Evolutionary conservation across 2,113 vertebrate genomes (phyloP).

Genomic region (human): DNA sequence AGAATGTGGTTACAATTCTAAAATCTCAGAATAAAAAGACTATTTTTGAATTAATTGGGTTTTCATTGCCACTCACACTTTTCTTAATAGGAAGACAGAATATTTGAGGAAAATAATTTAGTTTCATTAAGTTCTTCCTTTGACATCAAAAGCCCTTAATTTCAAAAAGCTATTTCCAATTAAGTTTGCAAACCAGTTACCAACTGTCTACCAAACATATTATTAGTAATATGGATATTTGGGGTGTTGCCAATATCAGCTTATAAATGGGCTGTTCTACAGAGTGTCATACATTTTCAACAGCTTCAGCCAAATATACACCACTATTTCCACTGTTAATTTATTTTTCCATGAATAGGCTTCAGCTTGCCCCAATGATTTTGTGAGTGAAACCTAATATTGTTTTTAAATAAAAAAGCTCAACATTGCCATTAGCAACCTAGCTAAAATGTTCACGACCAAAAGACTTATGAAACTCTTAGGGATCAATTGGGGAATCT

Average conservation of each 20-base stretch:
- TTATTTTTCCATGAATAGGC: neutral
- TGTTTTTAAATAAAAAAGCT: conserved; percentile 45
- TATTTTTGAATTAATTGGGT: conserved; percentile 25
- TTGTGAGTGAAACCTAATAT: neutral
- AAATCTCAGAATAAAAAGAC: conserved; percentile 23
- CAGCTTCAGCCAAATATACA: neutral
- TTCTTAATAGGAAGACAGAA: conserved; percentile 25
- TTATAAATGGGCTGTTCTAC: conserved; percentile 24
- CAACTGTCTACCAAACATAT: neutral
- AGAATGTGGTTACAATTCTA: neutral
- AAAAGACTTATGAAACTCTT: neutral
- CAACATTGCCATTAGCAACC: neutral
- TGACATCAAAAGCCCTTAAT: conserved; percentile 23
- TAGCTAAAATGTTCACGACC: neutral
- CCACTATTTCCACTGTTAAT: neutral
- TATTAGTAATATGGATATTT: neutral
- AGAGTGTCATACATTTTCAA: neutral
- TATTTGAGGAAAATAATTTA: conserved; percentile 42
- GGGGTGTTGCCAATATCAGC: neutral
- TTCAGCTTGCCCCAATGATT: neutral
- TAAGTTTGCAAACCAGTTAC: neutral
- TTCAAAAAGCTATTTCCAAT: conserved; percentile 1
- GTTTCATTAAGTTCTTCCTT: conserved; percentile 36
- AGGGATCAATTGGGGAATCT: neutral
- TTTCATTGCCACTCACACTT: conserved; percentile 11